These are phyloP conservation scores for Allolobophora icterica DNA, from an alignment of 2,888 invertebrate genomes.

Conservation along the genomic window DNA sequence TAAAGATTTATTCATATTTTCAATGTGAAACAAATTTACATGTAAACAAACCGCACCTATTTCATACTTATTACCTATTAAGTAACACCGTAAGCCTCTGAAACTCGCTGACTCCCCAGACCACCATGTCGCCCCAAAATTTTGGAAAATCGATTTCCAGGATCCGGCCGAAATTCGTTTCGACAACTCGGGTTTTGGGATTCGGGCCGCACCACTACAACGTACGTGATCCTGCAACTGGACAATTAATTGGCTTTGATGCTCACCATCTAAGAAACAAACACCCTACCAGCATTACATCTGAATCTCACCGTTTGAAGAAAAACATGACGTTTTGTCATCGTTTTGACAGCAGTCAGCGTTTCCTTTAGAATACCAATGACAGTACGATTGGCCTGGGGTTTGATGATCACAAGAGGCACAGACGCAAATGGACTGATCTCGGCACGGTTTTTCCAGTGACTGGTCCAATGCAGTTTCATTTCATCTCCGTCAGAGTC, in stretches of 20 bases:
- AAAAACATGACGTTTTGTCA: constrained; percentile 98
- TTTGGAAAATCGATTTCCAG: too few relatives aligned
- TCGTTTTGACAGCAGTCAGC: constrained; percentile 91
- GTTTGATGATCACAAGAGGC: constrained; percentile 96
- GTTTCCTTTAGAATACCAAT: constrained; percentile 99
- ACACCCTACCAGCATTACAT: background rate
- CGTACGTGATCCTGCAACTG: too few relatives aligned
- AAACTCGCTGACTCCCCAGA: too few relatives aligned
- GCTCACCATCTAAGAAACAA: background rate
- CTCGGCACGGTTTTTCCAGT: constrained; percentile 96
- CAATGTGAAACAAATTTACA: too few relatives aligned
- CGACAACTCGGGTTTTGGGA: too few relatives aligned
- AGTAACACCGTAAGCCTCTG: too few relatives aligned
- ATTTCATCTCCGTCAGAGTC: constrained; percentile 99
- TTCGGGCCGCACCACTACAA: too few relatives aligned
- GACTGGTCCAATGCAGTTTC: constrained; percentile 98
- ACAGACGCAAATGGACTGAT: constrained; percentile 97
- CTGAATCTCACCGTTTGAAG: constrained; percentile 79
- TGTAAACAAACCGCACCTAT: too few relatives aligned
- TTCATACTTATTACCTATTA: too few relatives aligned
- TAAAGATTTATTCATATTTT: too few relatives aligned
- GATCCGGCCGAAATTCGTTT: too few relatives aligned
- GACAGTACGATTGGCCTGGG: constrained; percentile 91
- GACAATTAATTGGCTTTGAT: background rate
- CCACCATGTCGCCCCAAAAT: too few relatives aligned